Percentiles rank a stretch among this genome's conserved stretches.
phyloP scores from a whole-genome alignment of 2,797 vertebrate genomes.

The Gallinago solitaria region DNA sequence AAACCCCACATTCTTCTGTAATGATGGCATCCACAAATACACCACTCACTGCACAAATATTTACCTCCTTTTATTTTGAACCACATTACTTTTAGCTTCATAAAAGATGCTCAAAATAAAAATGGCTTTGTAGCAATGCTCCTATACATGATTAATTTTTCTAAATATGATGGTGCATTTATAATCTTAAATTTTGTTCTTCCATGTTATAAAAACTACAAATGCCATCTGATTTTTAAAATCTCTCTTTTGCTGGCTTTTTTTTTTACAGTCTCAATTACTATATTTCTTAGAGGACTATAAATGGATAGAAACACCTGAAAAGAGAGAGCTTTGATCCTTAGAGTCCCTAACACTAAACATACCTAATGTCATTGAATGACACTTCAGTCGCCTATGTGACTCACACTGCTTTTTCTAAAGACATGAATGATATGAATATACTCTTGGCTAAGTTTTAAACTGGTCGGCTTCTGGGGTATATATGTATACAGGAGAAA shows the following conservation, averaged over 20 bases:
- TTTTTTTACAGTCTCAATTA: neutral
- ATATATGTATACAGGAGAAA: conserved; percentile 4
- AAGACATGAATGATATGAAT: conserved; percentile 13
- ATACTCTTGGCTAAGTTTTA: neutral
- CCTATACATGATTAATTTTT: neutral
- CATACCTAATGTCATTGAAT: neutral
- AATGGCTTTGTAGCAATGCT: neutral
- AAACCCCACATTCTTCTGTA: neutral
- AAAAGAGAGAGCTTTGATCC: neutral
- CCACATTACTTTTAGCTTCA: neutral
- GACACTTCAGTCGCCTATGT: neutral
- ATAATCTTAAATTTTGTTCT: neutral
- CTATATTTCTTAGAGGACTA: neutral
- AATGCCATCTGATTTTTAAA: neutral
- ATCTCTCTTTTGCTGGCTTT: rapidly evolving
- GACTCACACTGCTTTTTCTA: conserved; percentile 12
- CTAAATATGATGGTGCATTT: neutral
- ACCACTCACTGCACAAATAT: neutral
- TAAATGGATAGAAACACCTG: neutral
- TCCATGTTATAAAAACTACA: neutral
- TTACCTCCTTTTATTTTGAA: neutral
- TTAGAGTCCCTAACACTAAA: neutral
- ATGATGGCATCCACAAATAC: neutral
- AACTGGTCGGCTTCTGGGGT: neutral
- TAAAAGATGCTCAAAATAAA: neutral